phyloP scores from a whole-genome alignment of 2,797 vertebrate genomes.

The Decapterus maruadsi region DNA sequence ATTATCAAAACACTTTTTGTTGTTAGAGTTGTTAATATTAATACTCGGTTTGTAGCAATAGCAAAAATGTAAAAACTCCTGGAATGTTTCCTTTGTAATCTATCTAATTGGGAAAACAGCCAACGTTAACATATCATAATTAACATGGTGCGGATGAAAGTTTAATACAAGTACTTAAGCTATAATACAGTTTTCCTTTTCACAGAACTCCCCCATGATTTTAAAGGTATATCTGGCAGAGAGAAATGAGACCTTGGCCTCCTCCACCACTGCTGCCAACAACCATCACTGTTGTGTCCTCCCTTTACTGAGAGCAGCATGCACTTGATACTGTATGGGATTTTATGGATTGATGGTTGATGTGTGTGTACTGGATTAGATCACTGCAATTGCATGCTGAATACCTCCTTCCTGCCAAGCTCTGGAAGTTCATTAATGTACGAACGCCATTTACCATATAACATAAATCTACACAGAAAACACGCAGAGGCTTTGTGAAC shows the following conservation, averaged over 20 bases:
- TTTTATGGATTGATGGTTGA: not conserved
- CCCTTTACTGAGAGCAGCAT: constrained; percentile 28
- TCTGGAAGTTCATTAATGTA: constrained; percentile 22
- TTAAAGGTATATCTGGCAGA: constrained; percentile 31
- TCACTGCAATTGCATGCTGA: constrained; percentile 9
- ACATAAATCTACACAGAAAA: not conserved
- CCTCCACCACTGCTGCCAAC: constrained; percentile 53
- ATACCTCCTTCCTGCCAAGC: not conserved
- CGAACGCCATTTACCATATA: constrained; percentile 14
- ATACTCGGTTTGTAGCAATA: too few relatives aligned
- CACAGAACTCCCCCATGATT: constrained; percentile 39
- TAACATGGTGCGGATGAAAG: not conserved
- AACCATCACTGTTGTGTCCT: constrained; percentile 44
- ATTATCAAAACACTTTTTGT: too few relatives aligned
- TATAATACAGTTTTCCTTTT: not conserved
- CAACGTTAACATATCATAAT: not conserved
- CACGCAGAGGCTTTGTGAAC: constrained; percentile 7
- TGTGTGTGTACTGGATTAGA: not conserved
- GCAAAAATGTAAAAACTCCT: too few relatives aligned
- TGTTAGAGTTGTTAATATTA: too few relatives aligned
- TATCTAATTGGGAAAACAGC: not conserved
- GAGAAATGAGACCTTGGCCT: constrained; percentile 32
- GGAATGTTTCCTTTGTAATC: not conserved
- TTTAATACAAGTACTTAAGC: not conserved
- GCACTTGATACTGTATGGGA: constrained; percentile 36